Evolutionary conservation across 2,797 vertebrate species (phyloP).

Genomic region (Picus viridis): DNA sequence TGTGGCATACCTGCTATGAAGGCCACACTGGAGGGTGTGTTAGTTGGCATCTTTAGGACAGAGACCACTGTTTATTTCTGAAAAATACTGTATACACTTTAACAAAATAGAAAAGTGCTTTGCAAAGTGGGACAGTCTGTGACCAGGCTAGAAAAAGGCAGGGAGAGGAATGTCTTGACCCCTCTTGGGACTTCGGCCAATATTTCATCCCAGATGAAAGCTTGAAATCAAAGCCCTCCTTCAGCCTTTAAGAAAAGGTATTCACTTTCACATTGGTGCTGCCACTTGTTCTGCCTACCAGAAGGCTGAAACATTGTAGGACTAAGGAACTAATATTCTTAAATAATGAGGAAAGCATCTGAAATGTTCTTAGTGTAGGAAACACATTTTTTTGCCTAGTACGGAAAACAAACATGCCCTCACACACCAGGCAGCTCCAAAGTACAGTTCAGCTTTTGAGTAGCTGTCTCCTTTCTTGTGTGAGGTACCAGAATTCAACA

Average conservation of each 20-base stretch:
- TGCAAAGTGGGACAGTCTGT: not conserved
- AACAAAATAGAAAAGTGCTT: not conserved
- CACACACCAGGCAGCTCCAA: not conserved
- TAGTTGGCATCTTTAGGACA: not conserved
- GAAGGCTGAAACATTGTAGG: not conserved
- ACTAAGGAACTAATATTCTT: not conserved
- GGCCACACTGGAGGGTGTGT: not conserved
- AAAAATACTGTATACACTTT: not conserved
- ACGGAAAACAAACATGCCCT: not conserved
- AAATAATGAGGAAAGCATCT: slow-evolving; percentile 7
- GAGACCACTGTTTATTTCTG: slow-evolving; percentile 20
- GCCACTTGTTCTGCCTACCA: not conserved
- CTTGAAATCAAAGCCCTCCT: slow-evolving; percentile 5
- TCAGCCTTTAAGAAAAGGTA: not conserved
- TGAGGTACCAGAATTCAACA: not conserved
- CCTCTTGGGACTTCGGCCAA: slow-evolving; percentile 12
- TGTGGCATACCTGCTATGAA: not conserved
- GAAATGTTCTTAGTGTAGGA: not conserved
- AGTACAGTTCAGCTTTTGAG: not conserved
- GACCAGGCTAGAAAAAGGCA: not conserved
- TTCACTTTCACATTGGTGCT: not conserved
- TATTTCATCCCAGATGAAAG: not conserved
- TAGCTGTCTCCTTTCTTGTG: not conserved
- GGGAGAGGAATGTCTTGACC: not conserved
- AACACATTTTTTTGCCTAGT: not conserved